Percentiles rank a stretch among this genome's conserved stretches.
Evolutionary conservation across 2,113 vertebrate species (phyloP).

Genomic region (Motacilla alba): DNA sequence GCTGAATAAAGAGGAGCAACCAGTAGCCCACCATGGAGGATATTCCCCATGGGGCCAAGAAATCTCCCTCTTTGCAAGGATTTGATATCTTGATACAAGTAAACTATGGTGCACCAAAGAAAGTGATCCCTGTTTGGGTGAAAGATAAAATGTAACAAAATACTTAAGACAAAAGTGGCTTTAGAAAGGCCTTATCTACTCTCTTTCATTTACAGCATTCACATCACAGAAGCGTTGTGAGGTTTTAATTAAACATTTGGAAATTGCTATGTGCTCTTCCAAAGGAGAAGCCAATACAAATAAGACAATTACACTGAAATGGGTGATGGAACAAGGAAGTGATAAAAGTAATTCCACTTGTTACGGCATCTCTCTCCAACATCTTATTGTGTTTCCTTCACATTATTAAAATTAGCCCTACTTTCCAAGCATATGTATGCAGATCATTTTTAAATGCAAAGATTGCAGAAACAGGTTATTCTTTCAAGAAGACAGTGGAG

Average conservation of each 20-base stretch:
- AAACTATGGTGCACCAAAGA: background rate
- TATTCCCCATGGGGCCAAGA: background rate
- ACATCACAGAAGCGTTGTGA: background rate
- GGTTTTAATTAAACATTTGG: conserved; percentile 45
- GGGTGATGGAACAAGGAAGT: conserved; percentile 18
- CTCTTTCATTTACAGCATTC: background rate
- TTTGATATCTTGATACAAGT: background rate
- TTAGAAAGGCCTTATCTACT: background rate
- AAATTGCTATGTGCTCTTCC: conserved; percentile 11
- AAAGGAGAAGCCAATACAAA: conserved; percentile 21
- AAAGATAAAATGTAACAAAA: background rate
- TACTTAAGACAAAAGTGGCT: background rate
- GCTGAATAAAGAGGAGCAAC: background rate
- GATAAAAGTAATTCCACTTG: background rate
- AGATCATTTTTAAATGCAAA: conserved; percentile 20
- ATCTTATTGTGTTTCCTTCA: background rate
- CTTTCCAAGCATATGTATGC: conserved; percentile 9
- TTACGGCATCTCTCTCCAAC: background rate
- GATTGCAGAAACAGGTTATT: background rate
- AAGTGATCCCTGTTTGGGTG: background rate
- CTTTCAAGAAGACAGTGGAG: background rate
- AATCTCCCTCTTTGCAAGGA: background rate
- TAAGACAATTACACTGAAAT: conserved; percentile 33
- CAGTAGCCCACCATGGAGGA: background rate
- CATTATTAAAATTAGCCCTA: conserved; percentile 28